Percentiles rank a stretch among this genome's conserved stretches.
These are phyloP conservation scores for Alloplasta piceator DNA, from an alignment of 2,888 invertebrate genomes.

Conservation along the genomic window DNA sequence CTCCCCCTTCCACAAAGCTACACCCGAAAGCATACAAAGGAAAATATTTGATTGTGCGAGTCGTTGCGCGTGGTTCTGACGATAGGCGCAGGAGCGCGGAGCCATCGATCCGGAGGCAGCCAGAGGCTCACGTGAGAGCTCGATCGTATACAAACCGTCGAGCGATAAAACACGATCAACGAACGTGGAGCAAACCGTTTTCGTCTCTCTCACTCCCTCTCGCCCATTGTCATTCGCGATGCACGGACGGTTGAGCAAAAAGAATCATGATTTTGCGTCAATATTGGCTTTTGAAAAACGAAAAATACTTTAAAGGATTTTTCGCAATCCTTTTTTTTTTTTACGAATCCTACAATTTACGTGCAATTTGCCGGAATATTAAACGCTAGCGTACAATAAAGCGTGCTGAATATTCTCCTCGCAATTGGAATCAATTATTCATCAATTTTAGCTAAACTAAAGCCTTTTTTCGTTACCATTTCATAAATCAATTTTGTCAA, in stretches of 20 bases:
- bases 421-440: no score
- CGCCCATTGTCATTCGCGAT: background rate
- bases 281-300: background rate
- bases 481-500: no score
- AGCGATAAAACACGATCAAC: constrained; percentile 45
- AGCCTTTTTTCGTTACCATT: no score
- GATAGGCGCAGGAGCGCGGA: constrained; percentile 70
- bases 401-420: no score
- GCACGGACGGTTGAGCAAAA: background rate
- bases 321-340: no score
- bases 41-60: constrained; percentile 35
- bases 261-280: background rate
- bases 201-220: background rate
- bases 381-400: no score
- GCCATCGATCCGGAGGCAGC: constrained; percentile 64
- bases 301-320: no score
- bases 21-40: background rate
- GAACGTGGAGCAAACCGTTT: background rate
- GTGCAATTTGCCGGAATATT: no score
- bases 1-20: constrained; percentile 4
- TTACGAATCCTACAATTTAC: no score
- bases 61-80: constrained; percentile 57
- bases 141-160: constrained; percentile 25
- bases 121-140: constrained; percentile 38
- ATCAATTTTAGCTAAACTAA: no score